These are phyloP conservation scores for Malacoraja senta DNA, from an alignment of 2,797 vertebrate species.

Conservation along the genomic window DNA sequence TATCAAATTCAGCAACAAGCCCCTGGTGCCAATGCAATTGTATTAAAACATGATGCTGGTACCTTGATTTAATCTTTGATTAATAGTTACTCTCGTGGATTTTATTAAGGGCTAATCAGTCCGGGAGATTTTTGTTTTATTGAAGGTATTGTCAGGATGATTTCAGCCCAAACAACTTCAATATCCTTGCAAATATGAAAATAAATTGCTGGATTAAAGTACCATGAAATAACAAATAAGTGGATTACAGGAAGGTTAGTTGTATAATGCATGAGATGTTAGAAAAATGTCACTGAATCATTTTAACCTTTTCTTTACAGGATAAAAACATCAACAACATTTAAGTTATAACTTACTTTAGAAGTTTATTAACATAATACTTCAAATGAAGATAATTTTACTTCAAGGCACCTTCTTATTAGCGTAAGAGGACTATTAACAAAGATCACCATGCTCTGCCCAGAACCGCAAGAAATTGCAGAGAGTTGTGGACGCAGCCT, in stretches of 20 bases:
- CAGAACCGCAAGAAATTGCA: too few species aligned
- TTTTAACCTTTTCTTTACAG: background rate
- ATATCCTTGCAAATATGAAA: background rate
- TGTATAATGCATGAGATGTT: background rate
- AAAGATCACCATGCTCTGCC: background rate
- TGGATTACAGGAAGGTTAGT: background rate
- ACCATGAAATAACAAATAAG: background rate
- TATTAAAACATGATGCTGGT: background rate
- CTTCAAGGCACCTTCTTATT: background rate
- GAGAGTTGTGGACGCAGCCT: too few species aligned
- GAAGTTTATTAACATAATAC: background rate
- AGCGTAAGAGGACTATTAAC: background rate
- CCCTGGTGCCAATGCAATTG: background rate
- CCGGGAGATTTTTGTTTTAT: background rate
- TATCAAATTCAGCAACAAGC: background rate
- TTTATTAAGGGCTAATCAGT: background rate
- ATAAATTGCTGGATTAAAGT: background rate
- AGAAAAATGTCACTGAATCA: background rate
- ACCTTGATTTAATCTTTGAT: background rate
- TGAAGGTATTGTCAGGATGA: background rate
- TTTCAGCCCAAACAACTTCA: constrained; percentile 2
- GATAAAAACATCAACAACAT: background rate
- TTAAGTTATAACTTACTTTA: background rate
- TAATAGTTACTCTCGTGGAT: background rate
- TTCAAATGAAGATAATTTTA: background rate